Conservation (phyloP, 2,113 vertebrate genomes). For the Lates calcarifer region DNA sequence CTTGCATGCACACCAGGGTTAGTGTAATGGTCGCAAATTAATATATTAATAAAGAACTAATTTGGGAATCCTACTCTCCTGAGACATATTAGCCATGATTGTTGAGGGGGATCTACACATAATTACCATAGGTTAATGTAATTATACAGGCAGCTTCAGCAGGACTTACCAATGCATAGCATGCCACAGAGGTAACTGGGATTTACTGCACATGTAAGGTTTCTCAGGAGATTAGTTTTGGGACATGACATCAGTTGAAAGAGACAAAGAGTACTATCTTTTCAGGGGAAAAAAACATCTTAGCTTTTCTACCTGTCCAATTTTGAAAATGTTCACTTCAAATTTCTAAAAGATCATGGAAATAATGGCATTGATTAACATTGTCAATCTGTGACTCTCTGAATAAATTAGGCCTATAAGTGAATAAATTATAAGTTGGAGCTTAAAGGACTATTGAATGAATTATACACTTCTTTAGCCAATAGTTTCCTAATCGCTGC, state of each 20-base stretch:
- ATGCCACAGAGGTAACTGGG: slow-evolving; percentile 26
- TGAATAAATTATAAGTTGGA: slow-evolving; percentile 75
- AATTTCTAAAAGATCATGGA: slow-evolving; percentile 16
- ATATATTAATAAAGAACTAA: slow-evolving; percentile 59
- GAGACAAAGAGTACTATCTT: slow-evolving; percentile 2
- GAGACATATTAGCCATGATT: slow-evolving; percentile 64
- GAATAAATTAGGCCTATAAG: slow-evolving; percentile 58
- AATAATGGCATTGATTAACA: slow-evolving; percentile 57
- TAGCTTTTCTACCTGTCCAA: neutral
- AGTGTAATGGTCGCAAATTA: slow-evolving; percentile 28
- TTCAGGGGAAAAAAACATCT: neutral
- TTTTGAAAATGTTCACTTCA: neutral
- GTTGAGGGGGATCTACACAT: slow-evolving; percentile 58
- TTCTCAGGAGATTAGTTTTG: slow-evolving; percentile 35
- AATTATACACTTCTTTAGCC: slow-evolving; percentile 69
- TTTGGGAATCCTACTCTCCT: slow-evolving; percentile 50
- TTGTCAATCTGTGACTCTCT: slow-evolving; percentile 44
- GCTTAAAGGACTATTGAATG: slow-evolving; percentile 62
- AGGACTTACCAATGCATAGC: slow-evolving; percentile 33
- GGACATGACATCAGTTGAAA: slow-evolving; percentile 16
- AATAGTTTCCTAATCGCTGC: slow-evolving; percentile 63
- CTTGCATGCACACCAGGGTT: slow-evolving; percentile 3
- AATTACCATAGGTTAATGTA: slow-evolving; percentile 68
- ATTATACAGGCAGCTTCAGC: slow-evolving; percentile 51
- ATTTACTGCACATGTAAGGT: slow-evolving; percentile 57